Evolutionary conservation across 2,113 vertebrate genomes (phyloP).

Genomic region (Hydrochoerus hydrochaeris): DNA sequence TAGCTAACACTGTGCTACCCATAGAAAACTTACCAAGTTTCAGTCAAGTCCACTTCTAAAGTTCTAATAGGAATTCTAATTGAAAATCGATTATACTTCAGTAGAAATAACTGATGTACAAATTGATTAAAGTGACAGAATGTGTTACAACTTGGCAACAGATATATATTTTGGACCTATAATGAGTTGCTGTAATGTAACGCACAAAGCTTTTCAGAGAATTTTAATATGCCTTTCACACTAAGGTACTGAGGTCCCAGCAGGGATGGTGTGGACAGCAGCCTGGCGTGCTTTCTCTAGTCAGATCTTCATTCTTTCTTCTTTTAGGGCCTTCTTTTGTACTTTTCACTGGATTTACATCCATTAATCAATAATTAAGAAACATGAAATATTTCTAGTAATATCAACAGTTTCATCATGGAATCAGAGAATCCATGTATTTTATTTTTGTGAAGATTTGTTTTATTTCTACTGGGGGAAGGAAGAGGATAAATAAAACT

Average conservation of each 20-base stretch:
- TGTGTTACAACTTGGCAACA: not conserved
- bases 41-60: not conserved
- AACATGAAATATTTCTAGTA: not conserved
- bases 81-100: not conserved
- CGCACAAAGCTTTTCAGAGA: not conserved
- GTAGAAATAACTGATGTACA: not conserved
- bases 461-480: constrained; percentile 92
- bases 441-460: constrained; percentile 77
- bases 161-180: not conserved
- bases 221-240: not conserved
- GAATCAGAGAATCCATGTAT: not conserved
- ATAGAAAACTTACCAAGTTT: not conserved
- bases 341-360: not conserved
- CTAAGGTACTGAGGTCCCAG: too few relatives aligned
- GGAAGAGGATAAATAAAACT: constrained; percentile 89
- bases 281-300: not conserved
- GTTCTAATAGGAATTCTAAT: not conserved
- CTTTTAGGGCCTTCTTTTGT: not conserved
- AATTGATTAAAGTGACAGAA: not conserved
- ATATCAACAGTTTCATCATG: not conserved
- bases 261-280: not conserved
- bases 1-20: not conserved
- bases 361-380: not conserved
- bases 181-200: not conserved
- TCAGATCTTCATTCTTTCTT: not conserved